phyloP scores from a whole-genome alignment of 2,888 invertebrate genomes.

The Catocala nupta region DNA sequence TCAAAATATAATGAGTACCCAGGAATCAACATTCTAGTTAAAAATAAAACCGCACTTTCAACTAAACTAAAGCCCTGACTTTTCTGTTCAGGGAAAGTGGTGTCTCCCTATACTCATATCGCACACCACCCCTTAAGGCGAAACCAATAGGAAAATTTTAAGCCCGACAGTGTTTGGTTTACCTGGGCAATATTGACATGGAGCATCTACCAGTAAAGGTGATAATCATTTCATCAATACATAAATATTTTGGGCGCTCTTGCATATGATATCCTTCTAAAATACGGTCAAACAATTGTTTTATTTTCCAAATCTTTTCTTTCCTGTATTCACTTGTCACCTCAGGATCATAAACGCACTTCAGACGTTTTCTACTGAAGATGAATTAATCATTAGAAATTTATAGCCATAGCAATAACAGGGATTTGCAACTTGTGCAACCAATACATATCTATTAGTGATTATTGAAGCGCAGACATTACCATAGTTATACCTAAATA shows the following conservation, averaged over 20 bases:
- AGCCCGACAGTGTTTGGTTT: conserved; percentile 1
- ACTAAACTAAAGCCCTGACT: not conserved
- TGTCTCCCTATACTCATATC: conserved; percentile 4
- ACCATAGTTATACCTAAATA: conserved; percentile 14
- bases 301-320: conserved; percentile 3
- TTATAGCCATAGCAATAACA: conserved; percentile 8
- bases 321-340: not conserved
- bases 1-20: too few species aligned
- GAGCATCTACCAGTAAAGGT: conserved; percentile 4
- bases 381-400: conserved; percentile 9
- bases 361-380: conserved; percentile 2
- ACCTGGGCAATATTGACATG: conserved; percentile 8
- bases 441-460: conserved; percentile 15
- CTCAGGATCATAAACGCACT: conserved; percentile 10
- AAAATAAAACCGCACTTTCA: too few species aligned
- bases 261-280: not conserved
- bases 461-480: conserved; percentile 10
- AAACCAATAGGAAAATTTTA: not conserved
- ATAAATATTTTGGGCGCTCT: not conserved
- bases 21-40: too few species aligned
- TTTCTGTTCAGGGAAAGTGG: not conserved
- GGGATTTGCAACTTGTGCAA: conserved; percentile 4
- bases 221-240: conserved; percentile 13
- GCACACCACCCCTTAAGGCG: conserved; percentile 1
- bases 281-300: conserved; percentile 1